Evolutionary conservation across 2,113 vertebrate genomes (phyloP).

Genomic region (Martes martes): DNA sequence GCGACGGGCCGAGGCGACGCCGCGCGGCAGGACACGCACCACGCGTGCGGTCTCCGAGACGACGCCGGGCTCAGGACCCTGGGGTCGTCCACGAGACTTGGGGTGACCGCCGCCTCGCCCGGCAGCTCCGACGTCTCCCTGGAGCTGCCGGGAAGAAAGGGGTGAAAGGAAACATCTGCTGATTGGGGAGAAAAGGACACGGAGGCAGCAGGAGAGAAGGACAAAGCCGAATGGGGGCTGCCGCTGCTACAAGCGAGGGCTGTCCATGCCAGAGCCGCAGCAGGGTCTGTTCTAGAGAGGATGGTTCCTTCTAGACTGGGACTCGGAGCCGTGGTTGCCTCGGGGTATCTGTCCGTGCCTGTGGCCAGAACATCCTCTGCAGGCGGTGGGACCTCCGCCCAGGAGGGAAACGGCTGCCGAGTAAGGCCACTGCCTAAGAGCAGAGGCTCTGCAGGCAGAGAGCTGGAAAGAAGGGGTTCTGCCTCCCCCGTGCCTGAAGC

Average conservation of each 20-base stretch:
- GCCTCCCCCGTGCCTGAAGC: neutral
- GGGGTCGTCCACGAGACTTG: constrained; percentile 39
- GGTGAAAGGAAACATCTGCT: constrained; percentile 26
- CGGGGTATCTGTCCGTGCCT: neutral
- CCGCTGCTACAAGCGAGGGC: neutral
- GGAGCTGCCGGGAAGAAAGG: neutral
- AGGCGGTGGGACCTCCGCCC: neutral
- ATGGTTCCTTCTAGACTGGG: constrained; percentile 15
- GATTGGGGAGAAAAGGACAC: constrained; percentile 29
- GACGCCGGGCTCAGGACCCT: constrained; percentile 81
- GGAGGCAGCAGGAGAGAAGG: constrained; percentile 59
- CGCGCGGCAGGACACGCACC: constrained; percentile 79
- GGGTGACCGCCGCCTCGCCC: constrained; percentile 38
- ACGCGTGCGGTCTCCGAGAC: constrained; percentile 74
- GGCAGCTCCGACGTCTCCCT: constrained; percentile 51
- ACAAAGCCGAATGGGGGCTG: neutral
- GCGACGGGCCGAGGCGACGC: constrained; percentile 79
- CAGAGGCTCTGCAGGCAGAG: neutral
- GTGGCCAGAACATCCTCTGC: neutral
- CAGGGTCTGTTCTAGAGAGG: neutral
- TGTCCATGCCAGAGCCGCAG: neutral
- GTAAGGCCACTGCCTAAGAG: neutral
- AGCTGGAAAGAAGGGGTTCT: constrained; percentile 27
- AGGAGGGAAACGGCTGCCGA: neutral
- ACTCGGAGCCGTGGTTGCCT: neutral